Conservation (phyloP, 2,888 invertebrate species). For the Drepana falcataria region DNA sequence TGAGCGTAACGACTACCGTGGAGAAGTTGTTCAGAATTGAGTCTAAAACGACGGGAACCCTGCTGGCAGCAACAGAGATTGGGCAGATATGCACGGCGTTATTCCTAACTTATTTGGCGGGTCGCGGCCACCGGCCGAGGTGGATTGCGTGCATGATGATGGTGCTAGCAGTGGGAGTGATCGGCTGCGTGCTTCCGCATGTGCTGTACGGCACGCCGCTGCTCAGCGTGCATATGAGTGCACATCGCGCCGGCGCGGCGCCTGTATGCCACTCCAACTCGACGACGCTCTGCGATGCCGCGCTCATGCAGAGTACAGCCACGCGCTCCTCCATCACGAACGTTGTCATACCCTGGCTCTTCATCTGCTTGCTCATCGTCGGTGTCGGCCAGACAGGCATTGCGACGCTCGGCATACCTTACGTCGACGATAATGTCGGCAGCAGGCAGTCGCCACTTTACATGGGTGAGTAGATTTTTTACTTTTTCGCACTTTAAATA, state of each 20-base stretch:
- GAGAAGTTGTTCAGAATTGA: constrained; percentile 95
- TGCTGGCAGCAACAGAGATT: constrained; percentile 94
- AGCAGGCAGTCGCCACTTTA: constrained; percentile 94
- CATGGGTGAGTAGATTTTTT: constrained; percentile 82
- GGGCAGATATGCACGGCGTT: constrained; percentile 95
- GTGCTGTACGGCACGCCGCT: constrained; percentile 89
- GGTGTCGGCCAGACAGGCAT: constrained; percentile 96
- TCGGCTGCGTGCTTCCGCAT: constrained; percentile 93
- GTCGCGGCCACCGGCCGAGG: constrained; percentile 93
- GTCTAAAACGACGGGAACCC: constrained; percentile 92
- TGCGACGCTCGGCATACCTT: constrained; percentile 94
- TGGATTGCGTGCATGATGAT: constrained; percentile 97
- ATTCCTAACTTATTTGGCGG: constrained; percentile 92
- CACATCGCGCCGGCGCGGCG: constrained; percentile 54
- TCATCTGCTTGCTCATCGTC: constrained; percentile 90
- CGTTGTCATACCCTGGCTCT: constrained; percentile 91
- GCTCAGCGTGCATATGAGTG: constrained; percentile 67
- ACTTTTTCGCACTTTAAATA: background rate
- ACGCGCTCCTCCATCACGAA: constrained; percentile 87
- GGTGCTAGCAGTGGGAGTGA: constrained; percentile 90
- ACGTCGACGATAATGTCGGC: constrained; percentile 95
- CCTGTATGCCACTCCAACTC: constrained; percentile 51
- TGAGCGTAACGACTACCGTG: constrained; percentile 94
- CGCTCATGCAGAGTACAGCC: constrained; percentile 81
- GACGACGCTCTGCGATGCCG: constrained; percentile 75